Percentiles rank a stretch among this genome's conserved stretches.
Conservation (phyloP, 2,888 invertebrate species). For the Cheilosia grossa region DNA sequence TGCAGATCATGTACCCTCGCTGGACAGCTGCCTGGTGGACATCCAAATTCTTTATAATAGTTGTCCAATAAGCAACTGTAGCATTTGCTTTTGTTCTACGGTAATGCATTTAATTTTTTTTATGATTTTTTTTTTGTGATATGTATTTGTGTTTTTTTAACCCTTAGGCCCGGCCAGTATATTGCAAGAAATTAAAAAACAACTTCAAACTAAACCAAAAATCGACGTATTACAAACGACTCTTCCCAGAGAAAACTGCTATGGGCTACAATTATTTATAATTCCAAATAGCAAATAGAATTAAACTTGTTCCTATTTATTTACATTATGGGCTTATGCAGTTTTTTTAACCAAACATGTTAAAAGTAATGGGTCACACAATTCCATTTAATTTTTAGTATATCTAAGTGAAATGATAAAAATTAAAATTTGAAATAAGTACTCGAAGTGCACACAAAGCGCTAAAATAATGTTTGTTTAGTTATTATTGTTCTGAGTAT, state of each 20-base stretch:
- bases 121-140: not conserved
- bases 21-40: slow-evolving; percentile 86
- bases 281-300: slow-evolving; percentile 63
- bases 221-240: slow-evolving; percentile 61
- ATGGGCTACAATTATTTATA: slow-evolving; percentile 45
- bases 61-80: slow-evolving; percentile 19
- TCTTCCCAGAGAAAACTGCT: slow-evolving; percentile 48
- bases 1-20: slow-evolving; percentile 96
- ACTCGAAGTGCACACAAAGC: not conserved
- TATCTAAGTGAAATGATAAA: slow-evolving; percentile 28
- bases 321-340: slow-evolving; percentile 64
- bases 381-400: slow-evolving; percentile 40
- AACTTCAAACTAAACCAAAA: slow-evolving; percentile 57
- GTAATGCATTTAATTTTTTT: slow-evolving; percentile 12
- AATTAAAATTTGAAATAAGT: slow-evolving; percentile 25
- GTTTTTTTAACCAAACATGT: slow-evolving; percentile 51
- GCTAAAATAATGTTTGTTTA: slow-evolving; percentile 23
- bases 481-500: slow-evolving; percentile 3
- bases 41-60: slow-evolving; percentile 80
- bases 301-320: slow-evolving; percentile 73
- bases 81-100: slow-evolving; percentile 6
- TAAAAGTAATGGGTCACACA: slow-evolving; percentile 32
- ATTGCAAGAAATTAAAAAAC: slow-evolving; percentile 49
- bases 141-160: slow-evolving; percentile 22
- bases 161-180: slow-evolving; percentile 59